Conservation (phyloP, 1,140 invertebrate species). For the Apis florea region DNA sequence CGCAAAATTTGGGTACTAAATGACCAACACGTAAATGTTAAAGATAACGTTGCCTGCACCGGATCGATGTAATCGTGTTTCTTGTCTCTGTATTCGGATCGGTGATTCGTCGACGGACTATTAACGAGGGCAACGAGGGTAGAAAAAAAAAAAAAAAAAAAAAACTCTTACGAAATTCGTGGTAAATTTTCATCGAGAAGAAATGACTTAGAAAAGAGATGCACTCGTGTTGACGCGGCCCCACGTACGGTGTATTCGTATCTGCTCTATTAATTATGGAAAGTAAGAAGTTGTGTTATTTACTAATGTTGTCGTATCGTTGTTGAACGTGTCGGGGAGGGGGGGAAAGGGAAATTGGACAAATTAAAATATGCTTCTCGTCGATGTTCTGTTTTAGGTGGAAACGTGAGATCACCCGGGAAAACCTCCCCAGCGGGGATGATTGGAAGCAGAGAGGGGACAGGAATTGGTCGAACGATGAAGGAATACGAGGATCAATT, state of each 20-base stretch:
- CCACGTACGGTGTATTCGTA: neutral
- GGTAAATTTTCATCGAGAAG: neutral
- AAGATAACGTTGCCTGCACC: neutral
- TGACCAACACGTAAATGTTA: constrained; percentile 32
- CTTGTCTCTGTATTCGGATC: neutral
- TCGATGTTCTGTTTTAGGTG: constrained; percentile 63
- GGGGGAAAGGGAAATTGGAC: no score
- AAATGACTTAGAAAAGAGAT: constrained; percentile 30
- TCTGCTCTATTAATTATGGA: constrained; percentile 16
- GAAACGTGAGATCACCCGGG: constrained; percentile 66
- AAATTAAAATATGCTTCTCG: no score
- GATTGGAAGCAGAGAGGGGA: constrained; percentile 63
- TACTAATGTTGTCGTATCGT: no score
- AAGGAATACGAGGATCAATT: constrained; percentile 95
- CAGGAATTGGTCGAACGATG: constrained; percentile 85
- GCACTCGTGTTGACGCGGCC: neutral
- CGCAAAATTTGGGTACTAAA: constrained; percentile 41
- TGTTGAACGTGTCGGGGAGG: no score
- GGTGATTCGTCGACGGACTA: neutral
- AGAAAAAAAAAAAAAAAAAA: no score
- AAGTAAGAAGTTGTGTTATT: constrained; percentile 17
- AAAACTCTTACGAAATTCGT: neutral
- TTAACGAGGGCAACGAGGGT: neutral
- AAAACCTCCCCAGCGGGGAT: constrained; percentile 64
- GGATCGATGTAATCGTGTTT: constrained; percentile 19